Evolutionary conservation across 2,888 invertebrate genomes (phyloP), one percentile per base, ranked within the genome.

Genomic region (Acanthosepion pharaonis): DNA sequence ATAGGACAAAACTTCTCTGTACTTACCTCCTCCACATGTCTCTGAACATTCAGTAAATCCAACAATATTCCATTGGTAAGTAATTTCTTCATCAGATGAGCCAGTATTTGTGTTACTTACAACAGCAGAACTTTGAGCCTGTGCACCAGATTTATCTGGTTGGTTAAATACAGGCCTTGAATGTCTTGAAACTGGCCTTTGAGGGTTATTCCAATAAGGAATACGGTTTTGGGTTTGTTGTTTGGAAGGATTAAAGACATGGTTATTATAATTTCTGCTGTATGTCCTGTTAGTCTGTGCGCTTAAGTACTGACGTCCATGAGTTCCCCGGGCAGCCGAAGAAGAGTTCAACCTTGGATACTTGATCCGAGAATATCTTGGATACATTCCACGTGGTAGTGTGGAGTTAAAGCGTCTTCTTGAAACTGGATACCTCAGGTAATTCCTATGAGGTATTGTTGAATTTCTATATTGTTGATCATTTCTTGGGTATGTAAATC

Each of bases 21-120:
- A 94, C 94, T 94, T 42, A 94, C 94, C 94, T 94, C 94, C 59
- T 18, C 94, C 94, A 55, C 94, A 94, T 55, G 94, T n/a, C 42
- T 94, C 94, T n/a, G 94, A 55, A 59, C 94, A 94, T n/a, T 94
- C 55, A 42, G 94, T 94, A 94, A 94, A 94, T 94, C 94, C 94
- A 42, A 59, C 53, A 94, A 94, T 94, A 55, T 59, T 94, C 94
- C 94, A 94, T 55, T 51, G 33, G 33, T 94, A 94, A 92, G 9
- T 92, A 92, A 92, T 51, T 92, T 92, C 48, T 23, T 92, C 49
- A 92, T 92, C 92, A 49, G 92, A 92, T 92, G 92, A 49, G 11
- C 49, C 92, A 11, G 92, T 92, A 51, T 92, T 92, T 92, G 92
- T 49, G 11, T 92, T 48, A 20, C 49, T 48, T 15, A 15, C 49